These are phyloP conservation scores for Tetramorium simillimum DNA, from an alignment of 1,140 invertebrate species.

Conservation along the genomic window DNA sequence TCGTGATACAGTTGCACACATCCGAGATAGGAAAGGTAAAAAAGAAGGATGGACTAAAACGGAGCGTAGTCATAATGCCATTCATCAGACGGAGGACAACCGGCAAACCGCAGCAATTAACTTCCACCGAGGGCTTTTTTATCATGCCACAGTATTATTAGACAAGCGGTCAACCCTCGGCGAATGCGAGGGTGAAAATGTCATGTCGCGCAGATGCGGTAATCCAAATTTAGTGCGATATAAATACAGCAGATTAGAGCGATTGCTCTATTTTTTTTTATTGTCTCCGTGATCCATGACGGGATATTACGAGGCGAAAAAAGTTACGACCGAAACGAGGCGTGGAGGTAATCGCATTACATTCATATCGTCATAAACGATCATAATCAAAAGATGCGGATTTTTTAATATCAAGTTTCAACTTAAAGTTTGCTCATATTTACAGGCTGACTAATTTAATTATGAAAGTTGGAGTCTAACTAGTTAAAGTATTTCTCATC, in stretches of 20 bases:
- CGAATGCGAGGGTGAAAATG: constrained; percentile 59
- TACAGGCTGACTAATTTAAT: neutral
- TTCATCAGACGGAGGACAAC: constrained; percentile 69
- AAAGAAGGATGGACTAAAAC: constrained; percentile 60
- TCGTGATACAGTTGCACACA: neutral
- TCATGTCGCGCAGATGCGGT: constrained; percentile 36
- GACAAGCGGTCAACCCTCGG: constrained; percentile 57
- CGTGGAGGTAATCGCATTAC: neutral
- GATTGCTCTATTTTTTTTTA: constrained; percentile 40
- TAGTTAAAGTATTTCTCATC: neutral
- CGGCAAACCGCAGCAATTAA: constrained; percentile 72
- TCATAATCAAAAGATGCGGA: neutral
- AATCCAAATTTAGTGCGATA: constrained; percentile 61
- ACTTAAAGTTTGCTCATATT: neutral
- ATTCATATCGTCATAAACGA: neutral
- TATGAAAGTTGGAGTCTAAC: neutral
- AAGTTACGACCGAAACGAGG: neutral
- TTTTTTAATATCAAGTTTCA: neutral
- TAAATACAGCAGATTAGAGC: constrained; percentile 56
- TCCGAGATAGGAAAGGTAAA: constrained; percentile 1
- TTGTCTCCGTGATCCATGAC: constrained; percentile 29
- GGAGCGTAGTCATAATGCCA: constrained; percentile 66
- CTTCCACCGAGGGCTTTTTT: constrained; percentile 62
- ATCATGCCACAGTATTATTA: constrained; percentile 66
- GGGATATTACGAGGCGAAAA: neutral